phyloP scores from a whole-genome alignment of 1,140 invertebrate species.

The Drosophila ambigua region DNA sequence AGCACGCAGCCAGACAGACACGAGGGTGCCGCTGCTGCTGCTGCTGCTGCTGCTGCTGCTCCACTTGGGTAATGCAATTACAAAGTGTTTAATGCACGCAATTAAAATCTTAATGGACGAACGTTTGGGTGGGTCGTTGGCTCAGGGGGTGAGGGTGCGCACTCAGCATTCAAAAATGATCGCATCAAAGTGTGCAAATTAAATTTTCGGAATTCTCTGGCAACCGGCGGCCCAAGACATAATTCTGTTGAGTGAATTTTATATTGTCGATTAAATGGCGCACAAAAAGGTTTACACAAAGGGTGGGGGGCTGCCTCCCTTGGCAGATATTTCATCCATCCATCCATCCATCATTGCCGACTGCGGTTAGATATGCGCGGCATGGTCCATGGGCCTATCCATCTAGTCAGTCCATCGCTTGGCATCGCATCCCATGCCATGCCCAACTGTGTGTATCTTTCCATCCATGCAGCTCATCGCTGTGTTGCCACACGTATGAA shows the following conservation, averaged over 20 bases:
- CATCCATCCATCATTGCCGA: slow-evolving; percentile 38
- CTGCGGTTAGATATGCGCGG: slow-evolving; percentile 5
- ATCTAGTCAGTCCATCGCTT: slow-evolving; percentile 1
- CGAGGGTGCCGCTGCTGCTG: slow-evolving; percentile 1
- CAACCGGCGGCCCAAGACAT: slow-evolving; percentile 24
- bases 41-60: no score
- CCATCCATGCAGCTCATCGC: slow-evolving; percentile 4
- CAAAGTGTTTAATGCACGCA: slow-evolving; percentile 64
- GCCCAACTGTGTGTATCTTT: slow-evolving; percentile 15
- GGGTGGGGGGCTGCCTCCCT: not conserved
- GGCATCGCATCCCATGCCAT: not conserved
- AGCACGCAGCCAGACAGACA: slow-evolving; percentile 2
- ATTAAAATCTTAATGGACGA: slow-evolving; percentile 73
- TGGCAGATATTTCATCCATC: slow-evolving; percentile 1
- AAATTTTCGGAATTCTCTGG: slow-evolving; percentile 44
- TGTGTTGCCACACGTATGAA: not conserved
- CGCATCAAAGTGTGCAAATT: slow-evolving; percentile 55
- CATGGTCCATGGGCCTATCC: not conserved
- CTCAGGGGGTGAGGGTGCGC: no score
- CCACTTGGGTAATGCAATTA: slow-evolving; percentile 67
- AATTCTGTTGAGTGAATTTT: slow-evolving; percentile 74
- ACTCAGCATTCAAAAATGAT: slow-evolving; percentile 68
- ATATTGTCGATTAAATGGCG: slow-evolving; percentile 53
- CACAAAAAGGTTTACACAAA: slow-evolving; percentile 13
- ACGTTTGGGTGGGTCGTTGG: no score